phyloP scores from a whole-genome alignment of 2,888 invertebrate genomes.

The Agrotis segetum region DNA sequence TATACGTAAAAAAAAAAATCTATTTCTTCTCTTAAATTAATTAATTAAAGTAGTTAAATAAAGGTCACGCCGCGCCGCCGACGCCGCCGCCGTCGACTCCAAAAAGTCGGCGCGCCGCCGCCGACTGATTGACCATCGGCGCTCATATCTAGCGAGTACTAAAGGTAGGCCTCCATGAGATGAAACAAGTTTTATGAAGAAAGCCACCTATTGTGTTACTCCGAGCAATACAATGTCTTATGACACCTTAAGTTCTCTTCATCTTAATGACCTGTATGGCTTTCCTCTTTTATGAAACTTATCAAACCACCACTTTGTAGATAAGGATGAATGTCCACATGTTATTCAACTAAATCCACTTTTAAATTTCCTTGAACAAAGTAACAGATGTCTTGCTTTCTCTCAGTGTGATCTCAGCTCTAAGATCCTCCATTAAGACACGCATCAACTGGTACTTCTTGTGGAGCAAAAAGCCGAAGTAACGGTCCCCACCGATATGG shows the following conservation, averaged over 20 bases:
- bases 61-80: no score
- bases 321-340: constrained; percentile 23
- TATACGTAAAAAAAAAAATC: no score
- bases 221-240: constrained; percentile 19
- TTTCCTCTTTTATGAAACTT: constrained; percentile 48
- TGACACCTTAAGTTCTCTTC: constrained; percentile 34
- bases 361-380: constrained; percentile 26
- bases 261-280: constrained; percentile 36
- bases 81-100: no score
- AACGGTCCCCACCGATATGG: constrained; percentile 85
- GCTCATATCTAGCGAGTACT: no score
- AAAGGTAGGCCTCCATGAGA: background rate
- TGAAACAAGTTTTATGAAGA: constrained; percentile 28
- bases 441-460: constrained; percentile 64
- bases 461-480: constrained; percentile 78
- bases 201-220: constrained; percentile 31
- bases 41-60: no score
- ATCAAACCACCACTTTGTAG: constrained; percentile 22
- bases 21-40: no score
- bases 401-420: constrained; percentile 39
- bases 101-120: no score
- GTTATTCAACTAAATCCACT: constrained; percentile 22
- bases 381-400: constrained; percentile 46
- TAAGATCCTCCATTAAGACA: constrained; percentile 57
- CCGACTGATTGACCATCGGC: no score